These are phyloP conservation scores for Bedellia somnulentella DNA, from an alignment of 2,888 invertebrate genomes.

Conservation along the genomic window DNA sequence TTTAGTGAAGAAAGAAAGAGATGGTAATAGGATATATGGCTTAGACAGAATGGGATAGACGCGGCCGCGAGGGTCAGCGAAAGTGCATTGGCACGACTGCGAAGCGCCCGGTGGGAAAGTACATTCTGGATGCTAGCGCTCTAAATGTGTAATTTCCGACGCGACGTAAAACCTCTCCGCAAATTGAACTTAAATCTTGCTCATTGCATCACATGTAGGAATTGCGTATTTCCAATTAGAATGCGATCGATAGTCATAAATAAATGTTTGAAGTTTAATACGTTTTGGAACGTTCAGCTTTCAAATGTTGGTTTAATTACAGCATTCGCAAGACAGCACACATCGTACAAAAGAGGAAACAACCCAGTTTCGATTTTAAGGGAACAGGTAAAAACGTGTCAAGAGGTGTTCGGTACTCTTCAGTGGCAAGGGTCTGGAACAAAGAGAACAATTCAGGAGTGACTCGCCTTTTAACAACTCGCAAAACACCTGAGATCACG, in stretches of 20 bases:
- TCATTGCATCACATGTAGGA: too few relatives aligned
- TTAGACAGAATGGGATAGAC: slow-evolving; percentile 42
- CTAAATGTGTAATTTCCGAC: too few relatives aligned
- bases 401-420: slow-evolving; percentile 47
- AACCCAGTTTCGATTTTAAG: slow-evolving; percentile 42
- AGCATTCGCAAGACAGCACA: too few relatives aligned
- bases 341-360: too few relatives aligned
- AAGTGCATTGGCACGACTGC: slow-evolving; percentile 58
- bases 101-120: slow-evolving; percentile 47
- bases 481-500: slow-evolving; percentile 35
- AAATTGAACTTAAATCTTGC: too few relatives aligned
- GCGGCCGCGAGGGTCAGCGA: slow-evolving; percentile 57
- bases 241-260: too few relatives aligned
- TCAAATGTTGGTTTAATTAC: too few relatives aligned
- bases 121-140: slow-evolving; percentile 33
- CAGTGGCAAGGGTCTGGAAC: slow-evolving; percentile 37
- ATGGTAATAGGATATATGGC: slow-evolving; percentile 28
- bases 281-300: too few relatives aligned
- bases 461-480: slow-evolving; percentile 22
- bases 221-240: too few relatives aligned
- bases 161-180: too few relatives aligned
- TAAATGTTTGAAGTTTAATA: too few relatives aligned
- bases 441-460: slow-evolving; percentile 26
- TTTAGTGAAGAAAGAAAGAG: slow-evolving; percentile 44
- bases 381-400: slow-evolving; percentile 53